Conservation (phyloP, 2,113 vertebrate species). For the Columbina picui region DNA sequence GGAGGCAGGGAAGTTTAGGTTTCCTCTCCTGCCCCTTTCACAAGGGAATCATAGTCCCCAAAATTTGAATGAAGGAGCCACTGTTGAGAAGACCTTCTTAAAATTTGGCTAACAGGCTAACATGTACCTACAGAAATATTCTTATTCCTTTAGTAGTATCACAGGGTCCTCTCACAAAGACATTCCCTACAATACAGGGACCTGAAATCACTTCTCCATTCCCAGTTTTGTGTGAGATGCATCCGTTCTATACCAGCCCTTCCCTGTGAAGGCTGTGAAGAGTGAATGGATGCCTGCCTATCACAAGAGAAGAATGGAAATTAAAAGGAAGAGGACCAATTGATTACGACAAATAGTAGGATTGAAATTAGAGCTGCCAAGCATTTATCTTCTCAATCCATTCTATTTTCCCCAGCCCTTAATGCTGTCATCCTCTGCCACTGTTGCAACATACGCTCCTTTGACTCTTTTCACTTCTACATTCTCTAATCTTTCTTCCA, state of each 20-base stretch:
- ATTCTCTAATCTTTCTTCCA: not conserved
- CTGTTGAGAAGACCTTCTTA: not conserved
- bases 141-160: not conserved
- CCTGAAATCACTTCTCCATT: not conserved
- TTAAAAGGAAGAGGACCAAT: not conserved
- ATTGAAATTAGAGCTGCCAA: not conserved
- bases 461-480: not conserved
- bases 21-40: not conserved
- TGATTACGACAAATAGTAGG: not conserved
- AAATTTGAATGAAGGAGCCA: not conserved
- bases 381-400: not conserved
- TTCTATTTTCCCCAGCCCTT: not conserved
- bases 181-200: not conserved
- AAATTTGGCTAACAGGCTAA: not conserved
- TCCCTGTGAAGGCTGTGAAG: not conserved
- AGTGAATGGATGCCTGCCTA: not conserved
- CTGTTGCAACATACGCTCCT: not conserved
- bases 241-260: not conserved
- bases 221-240: not conserved
- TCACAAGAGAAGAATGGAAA: not conserved
- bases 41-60: not conserved
- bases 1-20: not conserved
- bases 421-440: not conserved
- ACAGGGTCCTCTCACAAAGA: not conserved
- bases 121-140: not conserved